These are phyloP conservation scores for Murina feae DNA, from an alignment of 2,113 vertebrate species.

Conservation along the genomic window DNA sequence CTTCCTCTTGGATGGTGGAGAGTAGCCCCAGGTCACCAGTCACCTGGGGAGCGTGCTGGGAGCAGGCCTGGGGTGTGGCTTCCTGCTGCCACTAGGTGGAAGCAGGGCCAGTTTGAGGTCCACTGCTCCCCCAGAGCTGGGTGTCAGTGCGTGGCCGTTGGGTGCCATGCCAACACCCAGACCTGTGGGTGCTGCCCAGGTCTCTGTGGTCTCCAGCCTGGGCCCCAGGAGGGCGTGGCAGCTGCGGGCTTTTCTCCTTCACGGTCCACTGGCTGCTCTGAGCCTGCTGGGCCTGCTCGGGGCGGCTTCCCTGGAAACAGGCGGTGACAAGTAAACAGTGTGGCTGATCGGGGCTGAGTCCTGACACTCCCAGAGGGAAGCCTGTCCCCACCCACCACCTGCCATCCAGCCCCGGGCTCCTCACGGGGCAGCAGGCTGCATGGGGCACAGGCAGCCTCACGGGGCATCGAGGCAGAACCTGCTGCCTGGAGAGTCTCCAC, in stretches of 20 bases:
- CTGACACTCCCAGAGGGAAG: not conserved
- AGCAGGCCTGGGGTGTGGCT: not conserved
- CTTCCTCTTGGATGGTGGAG: not conserved
- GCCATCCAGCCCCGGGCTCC: not conserved
- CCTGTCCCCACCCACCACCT: accelerated
- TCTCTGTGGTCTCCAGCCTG: not conserved
- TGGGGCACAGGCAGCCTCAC: conserved; percentile 47
- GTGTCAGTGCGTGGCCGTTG: not conserved
- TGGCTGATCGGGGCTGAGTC: not conserved
- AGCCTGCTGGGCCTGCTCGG: not conserved
- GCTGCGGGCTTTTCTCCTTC: not conserved
- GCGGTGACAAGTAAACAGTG: not conserved
- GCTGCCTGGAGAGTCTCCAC: conserved; percentile 41
- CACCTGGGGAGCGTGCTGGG: not conserved
- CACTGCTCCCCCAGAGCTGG: not conserved
- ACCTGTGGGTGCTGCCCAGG: accelerated
- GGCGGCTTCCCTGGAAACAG: not conserved
- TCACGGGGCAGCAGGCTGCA: conserved; percentile 63
- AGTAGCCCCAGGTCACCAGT: too few species aligned
- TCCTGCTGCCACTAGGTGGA: too few species aligned
- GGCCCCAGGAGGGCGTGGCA: not conserved
- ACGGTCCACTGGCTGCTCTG: not conserved
- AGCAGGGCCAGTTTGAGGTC: not conserved
- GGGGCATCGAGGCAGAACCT: conserved; percentile 39
- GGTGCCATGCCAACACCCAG: not conserved